Conservation (phyloP, 1,140 invertebrate species). For the Acyrthosiphon pisum region DNA sequence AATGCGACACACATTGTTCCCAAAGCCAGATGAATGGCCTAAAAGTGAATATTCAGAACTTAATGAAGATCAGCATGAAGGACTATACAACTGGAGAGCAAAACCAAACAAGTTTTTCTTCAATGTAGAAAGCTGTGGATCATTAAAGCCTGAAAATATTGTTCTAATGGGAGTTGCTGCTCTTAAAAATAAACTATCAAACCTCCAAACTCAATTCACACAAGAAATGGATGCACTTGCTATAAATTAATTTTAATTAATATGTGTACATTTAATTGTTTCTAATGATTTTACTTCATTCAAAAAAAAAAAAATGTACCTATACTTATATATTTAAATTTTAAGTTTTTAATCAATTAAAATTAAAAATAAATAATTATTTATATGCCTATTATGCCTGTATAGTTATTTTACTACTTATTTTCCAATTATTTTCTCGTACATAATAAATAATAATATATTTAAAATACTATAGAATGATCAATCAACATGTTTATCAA, state of each 20-base stretch:
- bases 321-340: not conserved
- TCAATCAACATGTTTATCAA: no score
- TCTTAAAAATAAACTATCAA: conserved; percentile 94
- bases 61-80: conserved; percentile 91
- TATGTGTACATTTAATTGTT: not conserved
- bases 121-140: conserved; percentile 94
- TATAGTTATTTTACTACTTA: not conserved
- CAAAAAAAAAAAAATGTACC: not conserved
- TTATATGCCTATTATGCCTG: not conserved
- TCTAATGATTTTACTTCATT: not conserved
- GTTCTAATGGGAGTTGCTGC: conserved; percentile 92
- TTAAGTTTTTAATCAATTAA: not conserved
- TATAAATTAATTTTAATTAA: conserved; percentile 40
- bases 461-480: no score
- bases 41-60: conserved; percentile 96
- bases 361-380: not conserved
- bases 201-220: conserved; percentile 90
- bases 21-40: conserved; percentile 99
- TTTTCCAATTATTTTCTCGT: not conserved
- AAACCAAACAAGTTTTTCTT: conserved; percentile 98
- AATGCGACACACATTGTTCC: conserved; percentile 94
- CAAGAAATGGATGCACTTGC: conserved; percentile 71
- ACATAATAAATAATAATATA: no score
- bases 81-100: conserved; percentile 88
- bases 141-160: conserved; percentile 95